Evolutionary conservation across 2,888 invertebrate genomes (phyloP), one percentile per base, ranked within the genome.

Genomic region (Drosophila picticornis): DNA sequence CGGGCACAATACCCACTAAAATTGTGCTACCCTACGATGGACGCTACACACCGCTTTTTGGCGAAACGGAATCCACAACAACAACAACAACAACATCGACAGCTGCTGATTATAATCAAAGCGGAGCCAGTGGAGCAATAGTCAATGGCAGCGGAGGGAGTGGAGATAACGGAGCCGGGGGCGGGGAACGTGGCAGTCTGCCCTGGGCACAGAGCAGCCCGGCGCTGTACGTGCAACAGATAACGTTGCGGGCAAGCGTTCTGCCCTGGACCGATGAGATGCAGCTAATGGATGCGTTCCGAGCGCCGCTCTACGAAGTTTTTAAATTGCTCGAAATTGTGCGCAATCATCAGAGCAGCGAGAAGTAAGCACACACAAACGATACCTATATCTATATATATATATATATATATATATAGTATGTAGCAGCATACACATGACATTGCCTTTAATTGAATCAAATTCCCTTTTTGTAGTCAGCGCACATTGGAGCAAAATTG

Each of bases 251-350:
- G 88, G 94, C 95, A 77, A 96, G 97, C 70, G 97, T 99, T 13
- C 94, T 97, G 74, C 98, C 98, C 65, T 99, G 98, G 98, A 95
- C 95, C 66, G 95, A 95, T 75, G 96, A 96, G 83, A 94, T 98
- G 81, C 95, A 96, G 81, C 94, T 98, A 87, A 96, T 96, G 92
- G 99, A 99, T 94, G 98, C 98, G 52, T 98, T 98, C 93, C 95
- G 98, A 88, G 98, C 97, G 9, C 98, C 99, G 3, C 94, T 99
- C 1, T 96, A 96, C 89, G 97, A 98, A 94, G 96, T 97, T 29
- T 99, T 99, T 94, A 96, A 97, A 91, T 94, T 99, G 77, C 93
- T 98, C 61, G 97, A 98, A 93, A 95, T 96, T 68, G 95, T 99
- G 77, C 95, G 97, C 88, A 97, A 98, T 93, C 97, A 97, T 75